Conservation (phyloP, 1,140 invertebrate species). For the Drosophila funebris region DNA sequence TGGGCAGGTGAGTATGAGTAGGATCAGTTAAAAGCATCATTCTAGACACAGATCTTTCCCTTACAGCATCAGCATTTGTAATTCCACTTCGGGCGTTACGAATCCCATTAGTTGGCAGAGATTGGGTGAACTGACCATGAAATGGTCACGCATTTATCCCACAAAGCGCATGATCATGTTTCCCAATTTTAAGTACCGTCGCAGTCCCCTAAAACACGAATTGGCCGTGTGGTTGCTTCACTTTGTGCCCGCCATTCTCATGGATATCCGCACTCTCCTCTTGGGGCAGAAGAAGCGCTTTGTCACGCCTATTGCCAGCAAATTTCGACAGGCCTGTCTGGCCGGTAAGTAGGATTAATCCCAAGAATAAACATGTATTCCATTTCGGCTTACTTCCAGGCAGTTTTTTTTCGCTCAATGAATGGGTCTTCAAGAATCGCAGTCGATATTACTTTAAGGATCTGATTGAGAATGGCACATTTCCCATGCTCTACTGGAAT, state of each 20-base stretch:
- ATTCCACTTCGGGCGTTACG: conserved; percentile 93
- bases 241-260: conserved; percentile 90
- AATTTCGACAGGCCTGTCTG: conserved; percentile 90
- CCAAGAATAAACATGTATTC: neutral
- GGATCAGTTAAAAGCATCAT: rapidly evolving
- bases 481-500: conserved; percentile 67
- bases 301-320: conserved; percentile 93
- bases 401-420: conserved; percentile 93
- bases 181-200: conserved; percentile 91
- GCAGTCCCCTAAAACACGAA: conserved; percentile 88
- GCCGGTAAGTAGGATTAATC: conserved; percentile 79
- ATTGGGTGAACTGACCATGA: conserved; percentile 88
- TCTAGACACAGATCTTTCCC: neutral
- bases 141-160: conserved; percentile 89
- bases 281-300: conserved; percentile 90
- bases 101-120: conserved; percentile 94
- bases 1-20: conserved; percentile 54
- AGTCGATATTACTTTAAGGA: conserved; percentile 88
- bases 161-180: conserved; percentile 94
- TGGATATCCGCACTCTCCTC: conserved; percentile 87
- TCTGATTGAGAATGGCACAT: conserved; percentile 42
- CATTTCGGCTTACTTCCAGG: conserved; percentile 80
- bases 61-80: conserved; percentile 89
- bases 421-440: conserved; percentile 92
- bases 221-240: conserved; percentile 90